Conservation (phyloP, 2,888 invertebrate species). For the Cephus sareptanus region DNA sequence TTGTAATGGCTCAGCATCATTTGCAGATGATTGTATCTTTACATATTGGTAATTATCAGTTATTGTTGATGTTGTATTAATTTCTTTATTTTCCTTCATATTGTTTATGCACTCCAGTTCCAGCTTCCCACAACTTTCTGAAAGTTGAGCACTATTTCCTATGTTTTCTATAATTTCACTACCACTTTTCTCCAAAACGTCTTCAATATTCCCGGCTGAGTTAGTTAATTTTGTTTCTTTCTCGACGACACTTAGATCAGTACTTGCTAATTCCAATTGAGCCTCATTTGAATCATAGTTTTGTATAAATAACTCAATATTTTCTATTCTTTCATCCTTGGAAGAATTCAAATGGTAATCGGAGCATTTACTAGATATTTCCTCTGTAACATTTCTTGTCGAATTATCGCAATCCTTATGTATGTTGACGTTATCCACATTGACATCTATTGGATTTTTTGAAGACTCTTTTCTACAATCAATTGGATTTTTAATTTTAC, state of each 20-base stretch:
- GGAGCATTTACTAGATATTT: neutral
- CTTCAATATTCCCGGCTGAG: neutral
- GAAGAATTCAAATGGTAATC: constrained; percentile 16
- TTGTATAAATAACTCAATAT: constrained; percentile 37
- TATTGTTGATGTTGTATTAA: neutral
- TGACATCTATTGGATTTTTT: neutral
- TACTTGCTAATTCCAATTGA: neutral
- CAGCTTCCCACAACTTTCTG: neutral
- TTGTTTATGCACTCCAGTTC: neutral
- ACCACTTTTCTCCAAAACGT: neutral
- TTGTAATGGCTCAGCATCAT: neutral
- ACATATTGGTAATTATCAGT: neutral
- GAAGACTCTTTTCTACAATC: neutral
- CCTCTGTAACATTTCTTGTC: neutral
- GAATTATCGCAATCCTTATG: neutral
- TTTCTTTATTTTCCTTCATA: neutral
- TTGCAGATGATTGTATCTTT: neutral
- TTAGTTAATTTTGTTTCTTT: neutral
- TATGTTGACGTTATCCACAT: neutral
- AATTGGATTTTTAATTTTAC: neutral
- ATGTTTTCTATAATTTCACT: neutral
- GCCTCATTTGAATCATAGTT: constrained; percentile 23
- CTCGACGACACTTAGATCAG: neutral
- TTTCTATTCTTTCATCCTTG: constrained; percentile 39
- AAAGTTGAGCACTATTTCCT: neutral